Evolutionary conservation across 1,140 invertebrate species (phyloP), one percentile per base, ranked within the genome.

Genomic region (Argopecten irradians): DNA sequence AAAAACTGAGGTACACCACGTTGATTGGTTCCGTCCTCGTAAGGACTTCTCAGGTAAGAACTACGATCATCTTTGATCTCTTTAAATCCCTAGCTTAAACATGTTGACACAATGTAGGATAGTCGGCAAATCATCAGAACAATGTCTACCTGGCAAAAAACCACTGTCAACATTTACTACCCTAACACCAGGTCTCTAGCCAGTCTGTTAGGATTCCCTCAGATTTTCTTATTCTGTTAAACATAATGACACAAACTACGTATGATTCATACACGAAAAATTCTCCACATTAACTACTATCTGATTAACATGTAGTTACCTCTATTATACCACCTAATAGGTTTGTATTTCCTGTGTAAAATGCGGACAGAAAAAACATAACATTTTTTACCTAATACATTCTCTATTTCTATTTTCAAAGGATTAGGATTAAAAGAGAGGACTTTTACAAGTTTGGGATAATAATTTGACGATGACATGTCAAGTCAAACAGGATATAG

Each of bases 311-410:
- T 71, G 22, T 71, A n/a, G 55, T 71, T 71, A 28, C 14, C 55
- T 16, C 55, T 71, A 71, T 71, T 71, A 71, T 71, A 71, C n/a
- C 55, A 71, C 1, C 22, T 71, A 71, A 71, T 71, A 5, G 55
- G 55, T 71, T 71, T 28, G 55, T 71, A 71, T 71, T 71, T 71
- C 55, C 55, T 71, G 55, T 71, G 43, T 16, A 46, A 46, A 46
- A 46, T 14, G 19, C 2, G 2, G 55, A 71, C 55, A 71, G 55
- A 71, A 71, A 46, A 46, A 71, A 71, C n/a, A 71, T 71, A 28
- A 71, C 55, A 3, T 16, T n/a, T 28, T 71, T 22, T 71, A 71
- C 55, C 55, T 1, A 71, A 71, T n/a, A 16, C n/a, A 71, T 8
- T 5, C 36, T 8, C 5, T 39, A 71, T n/a, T 5, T 7, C 8